Evolutionary conservation across 2,113 vertebrate species (phyloP).

Genomic region (Cathartes aura): DNA sequence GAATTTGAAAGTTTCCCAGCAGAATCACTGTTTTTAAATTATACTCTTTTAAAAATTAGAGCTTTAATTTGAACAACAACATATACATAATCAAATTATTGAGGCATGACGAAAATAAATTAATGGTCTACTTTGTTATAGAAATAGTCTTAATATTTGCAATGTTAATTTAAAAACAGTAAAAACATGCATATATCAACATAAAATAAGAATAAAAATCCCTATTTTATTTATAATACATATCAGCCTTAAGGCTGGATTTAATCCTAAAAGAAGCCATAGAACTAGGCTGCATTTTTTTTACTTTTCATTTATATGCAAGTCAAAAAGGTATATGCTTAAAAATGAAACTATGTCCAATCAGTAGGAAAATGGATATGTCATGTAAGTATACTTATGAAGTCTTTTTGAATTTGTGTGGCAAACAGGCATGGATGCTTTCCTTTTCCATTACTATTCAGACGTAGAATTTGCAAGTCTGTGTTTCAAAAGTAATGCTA

Average conservation of each 20-base stretch:
- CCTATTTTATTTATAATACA: slow-evolving; percentile 1
- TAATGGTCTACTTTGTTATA: slow-evolving; percentile 16
- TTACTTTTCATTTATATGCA: background rate
- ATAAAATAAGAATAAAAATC: background rate
- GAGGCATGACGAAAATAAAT: slow-evolving; percentile 36
- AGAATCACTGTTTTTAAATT: slow-evolving; percentile 19
- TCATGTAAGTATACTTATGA: background rate
- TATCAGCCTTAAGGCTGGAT: background rate
- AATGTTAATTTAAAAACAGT: slow-evolving; percentile 33
- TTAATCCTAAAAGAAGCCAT: background rate
- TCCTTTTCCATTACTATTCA: background rate
- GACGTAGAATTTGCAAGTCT: background rate
- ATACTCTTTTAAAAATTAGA: background rate
- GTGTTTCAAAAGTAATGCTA: background rate
- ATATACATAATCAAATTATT: slow-evolving; percentile 47
- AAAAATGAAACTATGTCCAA: background rate
- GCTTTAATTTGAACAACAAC: slow-evolving; percentile 44
- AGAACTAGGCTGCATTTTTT: background rate
- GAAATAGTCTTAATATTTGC: slow-evolving; percentile 29
- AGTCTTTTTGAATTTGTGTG: background rate
- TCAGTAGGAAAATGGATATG: background rate
- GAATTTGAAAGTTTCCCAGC: background rate
- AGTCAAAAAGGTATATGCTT: background rate
- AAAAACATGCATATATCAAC: slow-evolving; percentile 17
- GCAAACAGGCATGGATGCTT: background rate